These are phyloP conservation scores for Orchesellides sinensis DNA, from an alignment of 2,888 invertebrate species.

Conservation along the genomic window DNA sequence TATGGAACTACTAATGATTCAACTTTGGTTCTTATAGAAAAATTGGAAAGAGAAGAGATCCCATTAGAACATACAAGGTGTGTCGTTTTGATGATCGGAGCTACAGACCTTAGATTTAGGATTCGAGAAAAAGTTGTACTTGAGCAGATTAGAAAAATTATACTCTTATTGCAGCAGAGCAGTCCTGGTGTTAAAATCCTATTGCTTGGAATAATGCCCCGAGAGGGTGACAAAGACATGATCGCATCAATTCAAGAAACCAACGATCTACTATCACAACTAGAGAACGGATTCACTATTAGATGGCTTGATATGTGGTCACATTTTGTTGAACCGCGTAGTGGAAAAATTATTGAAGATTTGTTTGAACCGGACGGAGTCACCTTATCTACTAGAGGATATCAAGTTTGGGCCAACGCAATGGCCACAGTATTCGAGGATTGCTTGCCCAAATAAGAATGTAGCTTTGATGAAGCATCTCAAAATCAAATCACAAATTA, in stretches of 20 bases:
- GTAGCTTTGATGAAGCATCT: too few species aligned
- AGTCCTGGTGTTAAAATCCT: constrained; percentile 64
- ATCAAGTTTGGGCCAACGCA: constrained; percentile 52
- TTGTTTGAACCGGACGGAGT: constrained; percentile 59
- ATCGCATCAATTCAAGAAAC: constrained; percentile 51
- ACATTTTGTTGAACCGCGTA: constrained; percentile 31
- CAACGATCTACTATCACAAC: constrained; percentile 55
- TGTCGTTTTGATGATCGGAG: constrained; percentile 59
- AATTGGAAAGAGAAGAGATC: constrained; percentile 61
- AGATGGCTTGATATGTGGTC: constrained; percentile 52
- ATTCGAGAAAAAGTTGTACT: constrained; percentile 60
- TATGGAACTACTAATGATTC: constrained; percentile 59
- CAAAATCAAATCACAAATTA: too few species aligned
- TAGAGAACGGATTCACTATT: constrained; percentile 69
- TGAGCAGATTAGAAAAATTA: constrained; percentile 64
- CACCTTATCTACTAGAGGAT: constrained; percentile 59
- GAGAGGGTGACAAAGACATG: constrained; percentile 47
- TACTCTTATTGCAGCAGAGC: constrained; percentile 55
- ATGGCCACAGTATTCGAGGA: constrained; percentile 57
- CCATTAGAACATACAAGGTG: constrained; percentile 49
- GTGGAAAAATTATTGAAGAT: constrained; percentile 49
- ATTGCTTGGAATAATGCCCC: constrained; percentile 64
- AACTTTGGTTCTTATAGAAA: constrained; percentile 59
- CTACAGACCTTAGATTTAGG: constrained; percentile 56
- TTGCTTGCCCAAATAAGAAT: constrained; percentile 17